Evolutionary conservation across 2,888 invertebrate species (phyloP), one percentile per base, ranked within the genome.

Genomic region (Pristionchus entomophagus): DNA sequence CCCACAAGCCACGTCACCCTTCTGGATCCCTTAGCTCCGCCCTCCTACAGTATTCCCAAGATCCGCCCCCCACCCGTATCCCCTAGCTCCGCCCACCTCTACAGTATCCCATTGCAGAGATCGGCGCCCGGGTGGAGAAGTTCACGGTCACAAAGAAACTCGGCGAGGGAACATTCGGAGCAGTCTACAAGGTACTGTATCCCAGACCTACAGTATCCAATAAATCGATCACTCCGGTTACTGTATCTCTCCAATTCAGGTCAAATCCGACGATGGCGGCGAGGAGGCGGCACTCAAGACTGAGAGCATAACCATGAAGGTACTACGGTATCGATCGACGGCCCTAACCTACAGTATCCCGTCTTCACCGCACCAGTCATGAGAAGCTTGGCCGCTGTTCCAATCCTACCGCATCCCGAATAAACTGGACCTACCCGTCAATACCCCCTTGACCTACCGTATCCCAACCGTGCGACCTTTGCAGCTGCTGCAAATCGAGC

Each of bases 131-230:
- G 62, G 62, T 83, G 35, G 62, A 83, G 51, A 38, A 83, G 62
- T 83, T 22, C 62, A 83, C 83, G 17, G 83, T 83, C 10, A 59
- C 62, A 12, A 83, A 62, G 59, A 59, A 83, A 26, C 83, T 83
- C 51, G 83, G 83, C 19, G 83, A 83, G 35, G 83, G 83, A n/a
- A 83, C 83, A 26, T 83, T 83, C 45, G 83, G 83, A 19, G 83
- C 83, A 14, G 83, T 83, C 26, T 83, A 83, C 83, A 83, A 83
- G 49, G 83, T 83, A 56, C 56, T 53, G 53, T 56, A 81, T 6
- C 26, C 6, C 3, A 5, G 80, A n/a, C 17, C 6, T 51, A 80
- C 32, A 17, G 49, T 29, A 53, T 6, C 3, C n/a, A n/a, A n/a
- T n/a, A n/a, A n/a, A n/a, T n/a, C n/a, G n/a, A n/a, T n/a, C n/a